phyloP scores from a whole-genome alignment of 2,797 vertebrate genomes.

The Prionace glauca region DNA sequence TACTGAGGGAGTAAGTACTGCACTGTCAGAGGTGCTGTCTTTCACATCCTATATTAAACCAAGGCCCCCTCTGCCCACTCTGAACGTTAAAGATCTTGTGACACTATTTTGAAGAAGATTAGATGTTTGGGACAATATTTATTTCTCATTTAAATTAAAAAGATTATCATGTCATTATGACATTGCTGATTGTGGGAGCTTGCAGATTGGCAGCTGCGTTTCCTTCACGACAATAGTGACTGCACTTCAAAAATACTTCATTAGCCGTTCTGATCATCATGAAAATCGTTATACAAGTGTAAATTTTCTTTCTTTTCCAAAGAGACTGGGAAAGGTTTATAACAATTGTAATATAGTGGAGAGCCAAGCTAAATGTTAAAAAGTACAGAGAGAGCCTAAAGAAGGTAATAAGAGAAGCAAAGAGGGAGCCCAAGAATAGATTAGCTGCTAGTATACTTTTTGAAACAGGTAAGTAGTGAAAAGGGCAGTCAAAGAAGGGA shows the following conservation, averaged over 20 bases:
- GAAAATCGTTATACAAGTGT: not conserved
- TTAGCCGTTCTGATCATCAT: not conserved
- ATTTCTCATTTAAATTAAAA: not conserved
- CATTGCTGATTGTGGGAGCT: not conserved
- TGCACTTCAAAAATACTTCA: not conserved
- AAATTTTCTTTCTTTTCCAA: not conserved
- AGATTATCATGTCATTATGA: not conserved
- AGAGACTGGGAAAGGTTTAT: not conserved
- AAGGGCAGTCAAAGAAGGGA: not conserved
- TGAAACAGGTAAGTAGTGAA: not conserved
- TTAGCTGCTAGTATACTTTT: not conserved
- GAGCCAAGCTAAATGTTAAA: not conserved
- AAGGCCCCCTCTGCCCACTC: not conserved
- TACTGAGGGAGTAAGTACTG: not conserved
- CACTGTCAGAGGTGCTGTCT: not conserved
- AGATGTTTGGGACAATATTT: not conserved
- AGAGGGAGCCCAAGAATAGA: not conserved
- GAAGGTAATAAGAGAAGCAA: not conserved
- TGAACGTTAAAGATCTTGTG: not conserved
- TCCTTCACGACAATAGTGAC: not conserved
- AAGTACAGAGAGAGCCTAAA: not conserved
- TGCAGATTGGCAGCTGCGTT: not conserved
- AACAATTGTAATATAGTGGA: not conserved
- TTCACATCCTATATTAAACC: not conserved
- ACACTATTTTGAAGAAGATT: not conserved